Evolutionary conservation across 2,797 vertebrate species (phyloP).

Genomic region (Melopsittacus undulatus): DNA sequence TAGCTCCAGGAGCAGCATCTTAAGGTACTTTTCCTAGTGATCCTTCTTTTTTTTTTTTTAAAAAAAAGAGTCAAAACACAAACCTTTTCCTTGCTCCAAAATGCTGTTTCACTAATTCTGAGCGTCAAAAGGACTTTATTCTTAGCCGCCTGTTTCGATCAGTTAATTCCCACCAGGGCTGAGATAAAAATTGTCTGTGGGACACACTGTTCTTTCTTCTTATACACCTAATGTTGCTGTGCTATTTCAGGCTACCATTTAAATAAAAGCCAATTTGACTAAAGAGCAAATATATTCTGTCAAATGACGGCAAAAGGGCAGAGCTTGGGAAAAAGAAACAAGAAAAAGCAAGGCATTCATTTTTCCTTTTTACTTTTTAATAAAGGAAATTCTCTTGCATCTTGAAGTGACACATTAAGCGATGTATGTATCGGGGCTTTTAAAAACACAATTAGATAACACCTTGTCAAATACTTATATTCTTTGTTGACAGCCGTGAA

Average conservation of each 20-base stretch:
- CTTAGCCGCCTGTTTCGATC: constrained; percentile 58
- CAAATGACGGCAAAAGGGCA: constrained; percentile 78
- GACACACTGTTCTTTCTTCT: constrained; percentile 72
- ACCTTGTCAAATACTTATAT: constrained; percentile 87
- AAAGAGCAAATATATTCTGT: constrained; percentile 80
- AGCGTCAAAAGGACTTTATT: constrained; percentile 46
- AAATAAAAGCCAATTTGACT: constrained; percentile 83
- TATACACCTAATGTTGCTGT: constrained; percentile 71
- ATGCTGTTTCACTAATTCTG: constrained; percentile 54
- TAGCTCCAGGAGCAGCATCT: background rate
- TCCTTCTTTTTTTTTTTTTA: background rate
- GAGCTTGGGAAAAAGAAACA: constrained; percentile 70
- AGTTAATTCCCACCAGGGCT: constrained; percentile 66
- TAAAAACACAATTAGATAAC: constrained; percentile 92
- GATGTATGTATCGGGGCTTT: constrained; percentile 84
- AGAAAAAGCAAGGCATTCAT: constrained; percentile 80
- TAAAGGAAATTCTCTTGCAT: constrained; percentile 80
- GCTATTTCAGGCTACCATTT: constrained; percentile 81
- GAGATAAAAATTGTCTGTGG: constrained; percentile 62
- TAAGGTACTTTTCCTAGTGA: background rate
- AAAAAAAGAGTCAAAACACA: background rate
- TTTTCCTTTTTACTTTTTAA: constrained; percentile 81
- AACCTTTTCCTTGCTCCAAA: constrained; percentile 37
- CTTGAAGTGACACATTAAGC: constrained; percentile 86
- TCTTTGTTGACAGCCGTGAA: constrained; percentile 85